Base-by-base conservation (phyloP, 2,113 vertebrate species). In the Megalops atlanticus region DNA sequence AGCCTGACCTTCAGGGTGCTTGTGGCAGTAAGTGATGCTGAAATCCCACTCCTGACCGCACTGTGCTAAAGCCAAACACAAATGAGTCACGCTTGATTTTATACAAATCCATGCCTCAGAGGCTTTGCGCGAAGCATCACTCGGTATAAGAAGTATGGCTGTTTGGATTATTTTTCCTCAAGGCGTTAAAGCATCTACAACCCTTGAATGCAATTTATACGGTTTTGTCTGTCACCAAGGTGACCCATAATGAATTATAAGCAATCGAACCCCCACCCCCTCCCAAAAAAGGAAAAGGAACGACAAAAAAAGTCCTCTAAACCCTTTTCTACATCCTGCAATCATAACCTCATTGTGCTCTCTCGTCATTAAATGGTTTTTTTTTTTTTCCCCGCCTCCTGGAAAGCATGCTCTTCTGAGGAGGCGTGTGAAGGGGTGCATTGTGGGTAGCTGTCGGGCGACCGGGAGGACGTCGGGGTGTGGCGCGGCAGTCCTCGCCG, bases 251-350 rank as follows among this genome's bases (percentile, higher is more conserved):
- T 71, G 69, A 64, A 18, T 39, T 41, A 36, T 70, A 54, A 39
- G 69, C 73, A 80, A 80, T n/a, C 43, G n/a, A 73, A 69, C 73
- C 33, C 38, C 43, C 43, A 45, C 31, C n/a, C 7, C 21, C 58
- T n/a, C 58, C 24, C 24, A 21, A 2, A 64, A 64, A 71, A 33
- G 8, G 15, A 76, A 76, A 40, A 69, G 43, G 43, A 71, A 68
- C 0, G 33, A 4, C 24, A 69, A 72, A 80, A 80, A 80, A 80
- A 45, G 69, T 38, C 24, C 72, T 79, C 58, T 47, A 64, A 45
- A 79, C 41, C 69, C 78, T 71, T 80, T 80, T 80, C 78, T 38
- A 80, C 69, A 80, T 80, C 78, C 78, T 80, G 78, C 78, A 80
- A 52, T 72, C 49, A 80, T 80, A 70, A 73, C 39, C 39, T 80